Evolutionary conservation across 1,140 invertebrate species (phyloP), one percentile per base, ranked within the genome.

Genomic region (Drosophila ficusphila): DNA sequence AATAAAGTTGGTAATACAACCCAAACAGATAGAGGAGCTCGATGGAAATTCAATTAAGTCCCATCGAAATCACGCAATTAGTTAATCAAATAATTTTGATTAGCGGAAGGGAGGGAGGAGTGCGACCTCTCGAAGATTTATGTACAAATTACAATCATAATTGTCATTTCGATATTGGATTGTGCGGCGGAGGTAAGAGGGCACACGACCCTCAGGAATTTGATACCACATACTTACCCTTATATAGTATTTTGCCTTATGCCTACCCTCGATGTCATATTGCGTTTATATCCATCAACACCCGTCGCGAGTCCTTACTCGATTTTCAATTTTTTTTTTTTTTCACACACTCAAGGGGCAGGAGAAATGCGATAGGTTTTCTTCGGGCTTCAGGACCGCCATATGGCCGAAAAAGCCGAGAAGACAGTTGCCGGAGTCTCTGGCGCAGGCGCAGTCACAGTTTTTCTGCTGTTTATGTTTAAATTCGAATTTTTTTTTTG

Each of bases 41-140:
- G 47, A 88, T 88, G 74, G 82, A 88, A 88, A 88, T 88, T 88
- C 82, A 88, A 88, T 88, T 88, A 88, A 71, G 82, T 64, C 58
- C 82, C 79, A 88, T 88, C 78, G 83, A 88, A 88, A 88, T 88
- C 82, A 88, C 82, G 82, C 82, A 88, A 88, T 88, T 88, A 88
- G 82, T 88, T 88, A 88, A 88, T 88, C 82, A 88, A 88, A 88
- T 88, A 88, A 86, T 86, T 86, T 86, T 86, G 81, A 86, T 86
- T 86, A 61, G 49, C 12, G 31, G 3, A 16, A 19, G 36, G 19
- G 29, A 5, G 9, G 9, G n/a, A 2, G 6, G 2, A 12, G 11
- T 14, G 12, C 8, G 11, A 4, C 33, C 33, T 18, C 7, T 8
- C 25, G 67, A 81, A 67, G 82, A 86, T 81, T 88, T 88, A 88